These are phyloP conservation scores for Falco punctatus DNA, from an alignment of 2,113 vertebrate genomes.

Conservation along the genomic window DNA sequence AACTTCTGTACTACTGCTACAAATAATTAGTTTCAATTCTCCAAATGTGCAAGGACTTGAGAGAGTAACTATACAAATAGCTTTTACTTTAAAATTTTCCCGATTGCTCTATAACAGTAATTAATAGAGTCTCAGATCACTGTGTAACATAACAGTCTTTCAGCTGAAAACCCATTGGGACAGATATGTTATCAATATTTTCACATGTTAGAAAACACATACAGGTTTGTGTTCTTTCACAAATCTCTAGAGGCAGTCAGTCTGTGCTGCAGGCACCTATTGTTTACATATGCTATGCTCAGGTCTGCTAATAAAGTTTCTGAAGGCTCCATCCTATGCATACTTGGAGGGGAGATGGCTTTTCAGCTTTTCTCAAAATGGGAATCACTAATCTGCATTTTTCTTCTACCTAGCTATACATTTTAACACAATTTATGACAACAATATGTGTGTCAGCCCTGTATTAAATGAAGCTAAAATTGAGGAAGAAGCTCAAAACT, in stretches of 20 bases:
- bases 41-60: neutral
- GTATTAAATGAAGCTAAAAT: neutral
- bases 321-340: neutral
- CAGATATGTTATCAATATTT: neutral
- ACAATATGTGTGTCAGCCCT: neutral
- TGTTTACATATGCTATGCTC: neutral
- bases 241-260: neutral
- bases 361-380: neutral
- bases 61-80: neutral
- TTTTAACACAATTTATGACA: neutral
- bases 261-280: neutral
- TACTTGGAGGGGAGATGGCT: neutral
- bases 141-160: neutral
- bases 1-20: neutral
- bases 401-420: neutral
- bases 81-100: neutral
- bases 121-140: neutral
- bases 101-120: neutral
- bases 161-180: neutral
- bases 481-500: neutral
- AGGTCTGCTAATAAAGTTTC: neutral
- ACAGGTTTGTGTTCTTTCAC: neutral
- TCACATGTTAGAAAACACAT: neutral
- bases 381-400: neutral
- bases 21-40: neutral